Evolutionary conservation across 2,797 vertebrate species (phyloP), one percentile per base, ranked within the genome.

Genomic region (Hippoglossus hippoglossus): DNA sequence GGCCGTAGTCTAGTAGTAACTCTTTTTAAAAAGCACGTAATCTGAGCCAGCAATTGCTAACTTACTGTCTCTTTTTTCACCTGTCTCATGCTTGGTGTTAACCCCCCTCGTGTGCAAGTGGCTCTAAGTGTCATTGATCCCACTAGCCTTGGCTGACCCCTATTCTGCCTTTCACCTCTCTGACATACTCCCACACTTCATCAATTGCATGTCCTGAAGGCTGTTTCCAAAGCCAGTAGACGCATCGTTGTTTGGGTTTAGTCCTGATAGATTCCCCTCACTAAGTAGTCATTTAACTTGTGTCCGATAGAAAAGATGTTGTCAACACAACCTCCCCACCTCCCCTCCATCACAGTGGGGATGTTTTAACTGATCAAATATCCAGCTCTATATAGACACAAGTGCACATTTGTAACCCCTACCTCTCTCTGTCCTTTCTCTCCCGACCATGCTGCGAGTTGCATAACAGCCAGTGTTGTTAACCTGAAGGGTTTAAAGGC

Each of bases 401-500:
- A 36, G 25, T 8, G 31, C 50, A 61, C 5, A 10, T 3, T 25
- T 24, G 8, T 76, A 46, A 39, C 39, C 15, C 44, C 44, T 46
- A 16, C 6, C 8, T 24, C 51, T 66, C 5, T 66, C 6, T 63
- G 54, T 60, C 49, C 58, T 44, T 19, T 31, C 24, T 22, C 44
- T 52, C 12, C 7, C n/a, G 11, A 67, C 68, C 64, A 56, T 74
- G 47, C 44, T 44, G 51, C 49, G 21, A 34, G 65, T 93, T 91
- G 78, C 76, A 58, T 90, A 90, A 89, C 63, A 47, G 59, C 62
- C 62, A 66, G 51, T 59, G 71, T 72, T 87, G 76, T 90, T 83
- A 86, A 87, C 86, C 80, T 89, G 72, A 77, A 72, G 79, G 81
- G 67, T 82, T 90, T 89, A 90, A 81, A 73, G 34, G 84, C 78